Conservation (phyloP, 2,797 vertebrate genomes). For the Xyrichtys novacula region DNA sequence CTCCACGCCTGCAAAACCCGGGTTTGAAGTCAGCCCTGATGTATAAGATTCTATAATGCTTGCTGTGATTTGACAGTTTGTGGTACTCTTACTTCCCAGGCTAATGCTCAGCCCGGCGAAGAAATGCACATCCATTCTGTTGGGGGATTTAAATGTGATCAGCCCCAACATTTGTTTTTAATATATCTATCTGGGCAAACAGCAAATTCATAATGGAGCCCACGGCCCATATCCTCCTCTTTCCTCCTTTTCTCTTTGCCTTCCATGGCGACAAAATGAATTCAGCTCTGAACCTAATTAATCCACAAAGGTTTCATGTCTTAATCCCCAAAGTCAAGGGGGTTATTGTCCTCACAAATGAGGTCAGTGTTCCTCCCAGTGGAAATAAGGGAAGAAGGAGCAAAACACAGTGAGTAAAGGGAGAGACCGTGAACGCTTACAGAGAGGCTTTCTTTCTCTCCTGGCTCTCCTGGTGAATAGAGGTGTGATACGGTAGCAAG, state of each 20-base stretch:
- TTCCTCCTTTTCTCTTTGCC: conserved; percentile 74
- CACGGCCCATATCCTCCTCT: conserved; percentile 68
- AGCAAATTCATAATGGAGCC: conserved; percentile 77
- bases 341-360: conserved; percentile 92
- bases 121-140: conserved; percentile 48
- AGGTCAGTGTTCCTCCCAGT: conserved; percentile 88
- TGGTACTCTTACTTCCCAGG: conserved; percentile 58
- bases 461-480: conserved; percentile 66
- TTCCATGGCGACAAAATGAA: conserved; percentile 86
- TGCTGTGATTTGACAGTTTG: conserved; percentile 68
- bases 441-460: conserved; percentile 57
- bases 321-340: conserved; percentile 92
- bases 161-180: conserved; percentile 63
- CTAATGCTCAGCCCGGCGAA: conserved; percentile 57
- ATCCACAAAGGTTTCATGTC: conserved; percentile 91
- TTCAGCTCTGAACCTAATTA: conserved; percentile 90
- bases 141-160: conserved; percentile 71
- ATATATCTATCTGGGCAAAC: conserved; percentile 72
- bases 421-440: conserved; percentile 58
- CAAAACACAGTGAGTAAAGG: conserved; percentile 72
- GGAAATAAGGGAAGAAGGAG: conserved; percentile 86
- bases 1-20: conserved; percentile 61
- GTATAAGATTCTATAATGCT: conserved; percentile 72
- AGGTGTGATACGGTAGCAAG: conserved; percentile 67
- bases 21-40: conserved; percentile 68